Base-by-base conservation (phyloP, 2,113 vertebrate genomes). In the Eubucco bourcierii region DNA sequence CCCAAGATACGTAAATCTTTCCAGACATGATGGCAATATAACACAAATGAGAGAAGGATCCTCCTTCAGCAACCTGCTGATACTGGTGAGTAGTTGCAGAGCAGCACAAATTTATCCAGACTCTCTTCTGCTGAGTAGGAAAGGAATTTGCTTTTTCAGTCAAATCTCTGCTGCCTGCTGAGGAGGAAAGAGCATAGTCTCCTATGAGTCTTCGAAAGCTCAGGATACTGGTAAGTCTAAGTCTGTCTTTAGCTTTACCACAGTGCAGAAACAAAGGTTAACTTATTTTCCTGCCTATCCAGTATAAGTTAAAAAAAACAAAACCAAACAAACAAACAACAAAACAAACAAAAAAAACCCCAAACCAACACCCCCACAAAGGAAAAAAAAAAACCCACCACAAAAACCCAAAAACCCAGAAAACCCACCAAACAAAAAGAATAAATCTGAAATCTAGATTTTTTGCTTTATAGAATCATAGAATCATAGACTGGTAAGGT, bases 1-100 rank as follows among this genome's bases (percentile, higher is more conserved):
- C 52, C 37, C 16, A 29, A 59, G 15, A 52, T 2, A 53, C 4
- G 16, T 17, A 53, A 47, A 71, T 20, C 2, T 15, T 68, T 46
- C 50, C 12, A 16, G 4, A 2, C 21, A 7, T 18, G 7, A n/a
- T 23, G 9, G 31, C 16, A 70, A 18, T 0, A 0, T 37, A 52
- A 14, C 21, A 63, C 15, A 39, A 71, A 50, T 27, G 15, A 81
- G 46, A 15, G 47, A 53, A 71, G 19, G 7, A 18, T 7, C 1
- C 7, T 20, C 6, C 17, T 44, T 29, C 15, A 66, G n/a, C 31
- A 37, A 37, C 25, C 37, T 31, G 7, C 31, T 65, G 20, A 12
- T 37, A 47, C 7, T 3, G 2, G 17, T 44, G 13, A 31, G 20
- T 12, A 29, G 10, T 25, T n/a, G 47, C 44, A 39, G 59, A 60